A percentile compares a stretch with the other conserved stretches of the same genome.
phyloP scores from a whole-genome alignment of 64 coral and sea anemone genomes.

The Anthopleura sola region DNA sequence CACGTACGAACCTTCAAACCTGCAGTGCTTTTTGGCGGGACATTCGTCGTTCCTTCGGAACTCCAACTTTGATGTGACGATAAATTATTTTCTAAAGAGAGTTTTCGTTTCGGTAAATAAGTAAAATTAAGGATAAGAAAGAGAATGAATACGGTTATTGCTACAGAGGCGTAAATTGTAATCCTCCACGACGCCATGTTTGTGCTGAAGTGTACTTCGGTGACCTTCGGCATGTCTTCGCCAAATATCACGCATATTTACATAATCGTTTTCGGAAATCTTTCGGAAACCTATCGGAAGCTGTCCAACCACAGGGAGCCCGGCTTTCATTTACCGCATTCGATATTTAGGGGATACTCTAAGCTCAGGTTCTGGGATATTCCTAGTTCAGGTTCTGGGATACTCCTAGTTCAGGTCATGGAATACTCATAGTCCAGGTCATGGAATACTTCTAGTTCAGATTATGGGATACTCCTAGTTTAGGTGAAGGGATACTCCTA shows the following conservation, averaged over 20 bases:
- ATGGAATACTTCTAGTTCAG: no score
- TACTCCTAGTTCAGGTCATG: no score
- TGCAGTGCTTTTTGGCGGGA: not conserved
- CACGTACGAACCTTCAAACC: not conserved
- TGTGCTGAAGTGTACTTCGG: not conserved
- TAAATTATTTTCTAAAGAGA: conserved; percentile 39
- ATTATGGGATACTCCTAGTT: no score
- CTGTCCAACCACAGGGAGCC: not conserved
- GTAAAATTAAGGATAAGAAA: conserved; percentile 81
- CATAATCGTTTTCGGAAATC: not conserved
- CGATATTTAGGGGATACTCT: no score
- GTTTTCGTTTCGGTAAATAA: conserved; percentile 72
- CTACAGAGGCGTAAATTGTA: conserved; percentile 41
- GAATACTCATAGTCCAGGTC: no score
- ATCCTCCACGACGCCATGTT: conserved; percentile 70
- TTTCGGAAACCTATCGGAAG: not conserved
- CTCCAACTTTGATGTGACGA: conserved; percentile 12
- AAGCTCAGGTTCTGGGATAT: no score
- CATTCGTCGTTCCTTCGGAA: not conserved
- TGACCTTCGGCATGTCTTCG: not conserved
- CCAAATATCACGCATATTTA: not conserved
- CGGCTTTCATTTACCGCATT: no score
- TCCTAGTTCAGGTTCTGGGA: no score
- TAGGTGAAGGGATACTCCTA: no score
- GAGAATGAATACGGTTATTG: conserved; percentile 43